Conservation (phyloP, 2,888 invertebrate species). For the Dascillus cervinus region DNA sequence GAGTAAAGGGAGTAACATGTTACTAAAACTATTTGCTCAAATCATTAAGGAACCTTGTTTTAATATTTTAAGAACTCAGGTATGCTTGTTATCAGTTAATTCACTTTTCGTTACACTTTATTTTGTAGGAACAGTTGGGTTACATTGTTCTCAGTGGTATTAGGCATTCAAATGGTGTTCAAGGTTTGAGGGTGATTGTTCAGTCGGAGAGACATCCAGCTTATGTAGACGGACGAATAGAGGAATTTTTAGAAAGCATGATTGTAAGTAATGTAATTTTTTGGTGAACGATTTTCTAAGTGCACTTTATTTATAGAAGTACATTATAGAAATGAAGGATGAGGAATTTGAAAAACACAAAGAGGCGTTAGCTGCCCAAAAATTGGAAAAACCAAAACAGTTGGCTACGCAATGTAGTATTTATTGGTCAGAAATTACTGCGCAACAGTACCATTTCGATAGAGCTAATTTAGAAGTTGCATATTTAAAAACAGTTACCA, state of each 20-base stretch:
- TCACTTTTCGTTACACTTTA: too few species aligned
- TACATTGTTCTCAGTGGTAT: slow-evolving; percentile 91
- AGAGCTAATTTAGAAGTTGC: slow-evolving; percentile 78
- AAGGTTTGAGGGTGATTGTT: slow-evolving; percentile 73
- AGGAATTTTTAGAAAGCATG: slow-evolving; percentile 74
- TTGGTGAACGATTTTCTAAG: too few species aligned
- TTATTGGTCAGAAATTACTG: slow-evolving; percentile 79
- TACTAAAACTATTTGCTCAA: slow-evolving; percentile 80
- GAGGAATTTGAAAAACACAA: slow-evolving; percentile 80
- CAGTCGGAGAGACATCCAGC: slow-evolving; percentile 75
- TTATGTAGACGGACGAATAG: slow-evolving; percentile 80
- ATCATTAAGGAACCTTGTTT: slow-evolving; percentile 89
- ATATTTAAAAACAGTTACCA: slow-evolving; percentile 68
- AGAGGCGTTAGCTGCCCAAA: slow-evolving; percentile 69
- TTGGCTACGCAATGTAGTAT: slow-evolving; percentile 61
- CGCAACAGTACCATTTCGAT: slow-evolving; percentile 88
- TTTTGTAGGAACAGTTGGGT: slow-evolving; percentile 73
- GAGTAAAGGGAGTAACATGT: slow-evolving; percentile 63
- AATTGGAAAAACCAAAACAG: slow-evolving; percentile 87
- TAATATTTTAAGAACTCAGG: slow-evolving; percentile 81
- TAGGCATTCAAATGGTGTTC: slow-evolving; percentile 74
- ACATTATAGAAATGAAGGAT: slow-evolving; percentile 63
- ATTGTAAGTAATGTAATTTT: too few species aligned
- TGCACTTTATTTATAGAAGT: too few species aligned
- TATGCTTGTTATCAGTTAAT: too few species aligned